A percentile compares a stretch with the other conserved stretches of the same genome.
These are phyloP conservation scores for Oryzias celebensis DNA, from an alignment of 2,113 vertebrate species.

Conservation along the genomic window DNA sequence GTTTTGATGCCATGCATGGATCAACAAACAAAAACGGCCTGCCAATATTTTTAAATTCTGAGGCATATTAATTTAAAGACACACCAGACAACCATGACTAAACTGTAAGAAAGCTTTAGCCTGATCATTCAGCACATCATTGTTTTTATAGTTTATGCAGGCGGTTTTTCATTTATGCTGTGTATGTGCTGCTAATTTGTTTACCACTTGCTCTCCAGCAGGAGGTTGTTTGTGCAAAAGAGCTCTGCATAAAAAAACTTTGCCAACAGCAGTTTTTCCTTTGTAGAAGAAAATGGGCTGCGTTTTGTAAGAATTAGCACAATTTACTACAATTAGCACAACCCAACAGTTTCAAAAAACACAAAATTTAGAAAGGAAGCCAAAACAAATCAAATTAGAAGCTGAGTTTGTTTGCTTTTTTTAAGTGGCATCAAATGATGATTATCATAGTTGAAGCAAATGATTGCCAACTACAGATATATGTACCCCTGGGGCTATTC, in stretches of 20 bases:
- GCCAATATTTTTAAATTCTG: constrained; percentile 34
- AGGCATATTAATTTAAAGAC: constrained; percentile 49
- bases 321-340: no score
- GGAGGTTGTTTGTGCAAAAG: constrained; percentile 6
- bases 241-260: neutral
- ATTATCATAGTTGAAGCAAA: no score
- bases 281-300: no score
- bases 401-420: no score
- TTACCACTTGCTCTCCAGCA: constrained; percentile 26
- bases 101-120: constrained; percentile 19
- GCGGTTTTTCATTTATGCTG: neutral
- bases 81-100: constrained; percentile 38
- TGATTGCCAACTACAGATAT: no score
- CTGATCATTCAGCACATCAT: constrained; percentile 37
- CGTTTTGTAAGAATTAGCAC: no score
- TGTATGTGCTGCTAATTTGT: constrained; percentile 33
- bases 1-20: constrained; percentile 17
- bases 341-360: no score
- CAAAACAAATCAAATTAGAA: no score
- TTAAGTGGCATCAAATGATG: no score
- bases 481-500: no score
- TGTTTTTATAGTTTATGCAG: constrained; percentile 17
- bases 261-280: neutral
- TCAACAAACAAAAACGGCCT: constrained; percentile 21
- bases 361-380: no score